phyloP scores from a whole-genome alignment of 2,888 invertebrate genomes.

The Cacoxenus indagator region DNA sequence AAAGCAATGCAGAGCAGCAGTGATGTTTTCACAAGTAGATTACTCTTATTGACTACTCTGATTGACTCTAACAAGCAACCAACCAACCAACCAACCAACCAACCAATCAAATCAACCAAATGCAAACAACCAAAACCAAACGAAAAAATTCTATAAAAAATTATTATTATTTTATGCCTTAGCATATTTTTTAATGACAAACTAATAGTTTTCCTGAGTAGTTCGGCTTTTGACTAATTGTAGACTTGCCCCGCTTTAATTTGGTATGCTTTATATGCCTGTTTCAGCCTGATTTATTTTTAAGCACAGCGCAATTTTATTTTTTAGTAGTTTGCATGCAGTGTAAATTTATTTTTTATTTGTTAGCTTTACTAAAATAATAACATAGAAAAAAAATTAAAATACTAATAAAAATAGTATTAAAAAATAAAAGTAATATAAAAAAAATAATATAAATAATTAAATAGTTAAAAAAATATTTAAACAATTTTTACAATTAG shows the following conservation, averaged over 20 bases:
- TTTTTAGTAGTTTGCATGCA: conserved; percentile 9
- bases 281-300: neutral
- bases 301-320: conserved; percentile 14
- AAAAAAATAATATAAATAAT: no score
- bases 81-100: neutral
- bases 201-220: conserved; percentile 16
- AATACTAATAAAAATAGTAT: no score
- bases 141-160: conserved; percentile 19
- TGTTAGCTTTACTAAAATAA: conserved; percentile 7
- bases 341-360: conserved; percentile 8
- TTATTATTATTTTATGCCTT: neutral
- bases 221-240: neutral
- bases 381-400: neutral
- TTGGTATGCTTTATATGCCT: neutral
- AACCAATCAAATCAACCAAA: neutral
- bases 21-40: conserved; percentile 47
- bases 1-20: conserved; percentile 42
- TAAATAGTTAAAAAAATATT: no score
- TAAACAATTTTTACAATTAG: no score
- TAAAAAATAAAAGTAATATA: no score
- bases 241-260: neutral
- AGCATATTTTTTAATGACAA: neutral
- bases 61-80: conserved; percentile 23
- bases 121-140: conserved; percentile 13
- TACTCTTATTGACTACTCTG: conserved; percentile 31